Conservation (phyloP, 2,888 invertebrate species). For the Drosophila phalerata region DNA sequence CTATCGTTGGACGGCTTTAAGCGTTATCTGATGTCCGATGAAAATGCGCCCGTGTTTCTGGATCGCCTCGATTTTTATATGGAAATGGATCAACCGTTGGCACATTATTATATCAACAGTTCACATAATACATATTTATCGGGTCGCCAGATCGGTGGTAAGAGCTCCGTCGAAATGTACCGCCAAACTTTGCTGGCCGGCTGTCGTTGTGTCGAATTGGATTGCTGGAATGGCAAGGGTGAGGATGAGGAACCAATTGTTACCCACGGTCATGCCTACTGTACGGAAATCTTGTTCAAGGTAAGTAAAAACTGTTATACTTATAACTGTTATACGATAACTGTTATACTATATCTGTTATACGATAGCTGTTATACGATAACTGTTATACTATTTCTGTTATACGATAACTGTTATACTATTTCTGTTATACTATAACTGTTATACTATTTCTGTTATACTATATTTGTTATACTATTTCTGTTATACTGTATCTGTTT, state of each 20-base stretch:
- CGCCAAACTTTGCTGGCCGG: slow-evolving; percentile 98
- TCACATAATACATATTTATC: slow-evolving; percentile 98
- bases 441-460: background rate
- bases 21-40: slow-evolving; percentile 99
- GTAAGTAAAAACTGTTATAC: slow-evolving; percentile 75
- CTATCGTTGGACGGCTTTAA: slow-evolving; percentile 98
- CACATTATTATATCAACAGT: slow-evolving; percentile 99
- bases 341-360: too few species aligned
- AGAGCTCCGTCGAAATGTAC: slow-evolving; percentile 99
- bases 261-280: slow-evolving; percentile 99
- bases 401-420: too few species aligned
- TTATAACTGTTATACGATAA: too few species aligned
- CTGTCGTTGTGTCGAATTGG: slow-evolving; percentile 98
- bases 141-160: slow-evolving; percentile 98
- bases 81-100: slow-evolving; percentile 99
- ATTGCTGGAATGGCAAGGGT: slow-evolving; percentile 99
- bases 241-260: slow-evolving; percentile 99
- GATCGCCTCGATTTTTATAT: slow-evolving; percentile 98
- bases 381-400: too few species aligned
- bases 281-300: slow-evolving; percentile 99
- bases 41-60: slow-evolving; percentile 99
- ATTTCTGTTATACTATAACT: background rate
- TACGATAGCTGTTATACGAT: too few species aligned
- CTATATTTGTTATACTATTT: background rate
- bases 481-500: too few species aligned